Base-by-base conservation (phyloP, 2,888 invertebrate species). In the Luperina testacea region DNA sequence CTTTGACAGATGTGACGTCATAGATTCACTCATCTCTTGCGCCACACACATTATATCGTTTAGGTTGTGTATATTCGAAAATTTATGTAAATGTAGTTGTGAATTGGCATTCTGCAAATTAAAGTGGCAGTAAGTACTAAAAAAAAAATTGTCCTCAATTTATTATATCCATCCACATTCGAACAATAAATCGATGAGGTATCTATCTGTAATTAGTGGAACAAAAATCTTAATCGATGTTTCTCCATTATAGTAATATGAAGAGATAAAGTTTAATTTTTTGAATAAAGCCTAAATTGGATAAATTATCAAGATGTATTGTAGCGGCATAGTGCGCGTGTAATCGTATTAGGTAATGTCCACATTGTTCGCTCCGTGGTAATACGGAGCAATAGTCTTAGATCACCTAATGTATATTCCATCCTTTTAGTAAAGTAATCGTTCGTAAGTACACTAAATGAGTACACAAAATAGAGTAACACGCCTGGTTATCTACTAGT, bases 341-440 rank as follows among this genome's bases (percentile, higher is more conserved):
- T 94, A 92, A 91, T 90, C 88, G 85, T 88, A 81, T 82, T 93
- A 94, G 93, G 91, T 90, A 91, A 91, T 90, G 94, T 94, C 94
- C 94, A 94, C 92, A 88, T 86, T 88, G 90, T 88, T 89, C 86
- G 91, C 90, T 89, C 91, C 90, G 90, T 90, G 88, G 85, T 82
- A 86, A 88, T 90, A 91, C 91, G 90, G 92, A 91, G 91, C 91
- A 88, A 87, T 93, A 93, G 93, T 92, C 90, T 92, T 95, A 96
- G 94, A 92, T 96, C 96, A 96, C 94, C 94, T 96, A 96, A 95
- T 96, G 95, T 97, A 97, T 97, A 97, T 96, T 97, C 96, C 96
- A 96, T 96, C 96, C 96, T 96, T 92, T 94, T 96, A 96, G 94
- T 92, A 88, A 94, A 91, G 90, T 96, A 95, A 94, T 95, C 88